Conservation (phyloP, 2,113 vertebrate genomes). For the Paraplagusia blochii region DNA sequence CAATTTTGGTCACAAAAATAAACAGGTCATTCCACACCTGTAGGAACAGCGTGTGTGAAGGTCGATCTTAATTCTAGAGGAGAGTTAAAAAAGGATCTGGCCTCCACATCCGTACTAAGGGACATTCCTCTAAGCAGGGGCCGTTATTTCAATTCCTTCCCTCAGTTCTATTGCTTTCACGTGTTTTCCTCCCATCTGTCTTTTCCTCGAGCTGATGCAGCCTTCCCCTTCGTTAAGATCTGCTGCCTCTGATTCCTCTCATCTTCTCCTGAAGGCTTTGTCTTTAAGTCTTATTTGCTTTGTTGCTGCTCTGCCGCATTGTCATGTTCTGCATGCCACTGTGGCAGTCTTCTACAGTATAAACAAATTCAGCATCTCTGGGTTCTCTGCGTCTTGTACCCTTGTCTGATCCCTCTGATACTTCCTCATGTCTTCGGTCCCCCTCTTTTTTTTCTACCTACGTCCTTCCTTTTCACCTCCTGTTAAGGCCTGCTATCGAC, state of each 20-base stretch:
- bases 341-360: background rate
- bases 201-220: too few relatives aligned
- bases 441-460: background rate
- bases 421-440: too few relatives aligned
- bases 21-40: too few relatives aligned
- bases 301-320: constrained; percentile 10
- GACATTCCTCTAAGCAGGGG: too few relatives aligned
- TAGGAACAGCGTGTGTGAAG: too few relatives aligned
- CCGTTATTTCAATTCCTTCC: constrained; percentile 11
- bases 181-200: too few relatives aligned
- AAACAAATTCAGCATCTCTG: background rate
- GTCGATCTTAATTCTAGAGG: too few relatives aligned
- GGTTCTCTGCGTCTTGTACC: too few relatives aligned
- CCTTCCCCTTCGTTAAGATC: constrained; percentile 27
- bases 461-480: background rate
- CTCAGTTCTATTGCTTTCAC: constrained; percentile 23
- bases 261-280: constrained; percentile 7
- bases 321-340: constrained; percentile 20
- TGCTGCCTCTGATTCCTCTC: constrained; percentile 15
- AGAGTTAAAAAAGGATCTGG: too few relatives aligned
- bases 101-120: background rate
- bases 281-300: constrained; percentile 23
- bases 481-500: constrained; percentile 2
- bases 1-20: too few relatives aligned
- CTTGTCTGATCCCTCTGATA: too few relatives aligned